Percentiles rank a stretch among this genome's conserved stretches.
phyloP scores from a whole-genome alignment of 2,113 vertebrate species.

The Lanius collurio region DNA sequence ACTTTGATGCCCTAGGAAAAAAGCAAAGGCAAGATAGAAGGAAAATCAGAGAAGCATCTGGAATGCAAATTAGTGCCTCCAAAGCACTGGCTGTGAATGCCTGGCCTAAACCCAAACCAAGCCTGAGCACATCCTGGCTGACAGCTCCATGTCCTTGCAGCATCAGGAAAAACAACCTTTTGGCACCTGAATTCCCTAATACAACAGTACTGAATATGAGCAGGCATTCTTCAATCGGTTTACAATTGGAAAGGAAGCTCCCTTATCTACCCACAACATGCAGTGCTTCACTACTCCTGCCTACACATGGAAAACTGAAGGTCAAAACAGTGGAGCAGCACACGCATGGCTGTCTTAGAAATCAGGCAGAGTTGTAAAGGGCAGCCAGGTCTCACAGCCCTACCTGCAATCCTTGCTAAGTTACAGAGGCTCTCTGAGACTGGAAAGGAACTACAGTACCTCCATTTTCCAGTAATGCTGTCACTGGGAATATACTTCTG shows the following conservation, averaged over 20 bases:
- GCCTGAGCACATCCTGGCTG: not conserved
- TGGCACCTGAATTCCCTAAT: not conserved
- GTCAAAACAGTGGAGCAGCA: not conserved
- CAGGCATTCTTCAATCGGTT: not conserved
- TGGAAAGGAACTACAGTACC: not conserved
- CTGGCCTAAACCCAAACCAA: slow-evolving; percentile 11
- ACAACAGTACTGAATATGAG: not conserved
- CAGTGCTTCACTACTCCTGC: not conserved
- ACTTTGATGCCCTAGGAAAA: slow-evolving; percentile 25
- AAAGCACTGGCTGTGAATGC: slow-evolving; percentile 9
- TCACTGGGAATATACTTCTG: not conserved
- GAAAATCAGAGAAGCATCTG: not conserved
- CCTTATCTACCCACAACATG: not conserved
- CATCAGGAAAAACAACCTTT: slow-evolving; percentile 8
- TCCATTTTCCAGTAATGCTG: not conserved
- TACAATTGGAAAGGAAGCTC: not conserved
- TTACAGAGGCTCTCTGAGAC: not conserved
- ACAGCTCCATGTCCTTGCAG: not conserved
- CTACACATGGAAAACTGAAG: not conserved
- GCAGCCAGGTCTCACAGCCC: not conserved
- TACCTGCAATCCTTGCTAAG: not conserved
- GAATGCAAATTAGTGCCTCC: slow-evolving; percentile 17
- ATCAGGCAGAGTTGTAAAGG: not conserved
- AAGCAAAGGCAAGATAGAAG: not conserved
- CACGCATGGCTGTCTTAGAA: not conserved